Percentiles rank a stretch among this genome's conserved stretches.
Conservation (phyloP, 92 coral and sea anemone genomes). For the Pocillopora meandrina region DNA sequence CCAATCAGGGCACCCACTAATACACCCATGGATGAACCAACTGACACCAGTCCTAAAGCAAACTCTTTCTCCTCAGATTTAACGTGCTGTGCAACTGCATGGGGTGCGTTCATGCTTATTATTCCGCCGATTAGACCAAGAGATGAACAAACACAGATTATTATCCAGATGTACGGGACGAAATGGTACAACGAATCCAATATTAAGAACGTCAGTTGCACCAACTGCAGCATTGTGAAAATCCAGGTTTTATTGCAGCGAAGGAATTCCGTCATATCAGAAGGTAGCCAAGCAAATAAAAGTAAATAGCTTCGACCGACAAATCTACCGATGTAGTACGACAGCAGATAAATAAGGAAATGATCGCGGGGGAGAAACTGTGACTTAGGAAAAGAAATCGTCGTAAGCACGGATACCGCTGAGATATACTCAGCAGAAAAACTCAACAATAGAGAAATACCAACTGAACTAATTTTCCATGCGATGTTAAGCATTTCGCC, state of each 20-base stretch:
- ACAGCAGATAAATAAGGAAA: slow-evolving; percentile 71
- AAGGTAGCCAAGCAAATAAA: slow-evolving; percentile 53
- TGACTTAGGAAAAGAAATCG: slow-evolving; percentile 74
- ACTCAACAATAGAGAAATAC: slow-evolving; percentile 68
- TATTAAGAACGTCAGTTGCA: slow-evolving; percentile 62
- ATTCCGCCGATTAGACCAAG: slow-evolving; percentile 79
- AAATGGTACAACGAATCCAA: slow-evolving; percentile 86
- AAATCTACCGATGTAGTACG: slow-evolving; percentile 83
- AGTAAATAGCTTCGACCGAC: slow-evolving; percentile 79
- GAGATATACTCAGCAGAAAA: slow-evolving; percentile 81
- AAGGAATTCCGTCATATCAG: slow-evolving; percentile 48
- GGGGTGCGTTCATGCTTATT: slow-evolving; percentile 82
- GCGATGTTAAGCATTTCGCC: slow-evolving; percentile 53
- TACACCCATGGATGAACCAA: slow-evolving; percentile 76
- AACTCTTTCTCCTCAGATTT: slow-evolving; percentile 75
- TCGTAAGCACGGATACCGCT: slow-evolving; percentile 68
- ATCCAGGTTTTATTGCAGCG: slow-evolving; percentile 77
- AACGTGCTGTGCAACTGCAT: slow-evolving; percentile 63
- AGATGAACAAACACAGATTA: slow-evolving; percentile 67
- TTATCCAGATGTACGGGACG: slow-evolving; percentile 64
- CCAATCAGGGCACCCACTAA: slow-evolving; percentile 75
- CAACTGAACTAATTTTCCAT: slow-evolving; percentile 67
- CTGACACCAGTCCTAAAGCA: slow-evolving; percentile 80
- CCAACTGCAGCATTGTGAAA: slow-evolving; percentile 67
- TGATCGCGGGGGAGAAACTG: slow-evolving; percentile 76